Evolutionary conservation across 2,888 invertebrate genomes (phyloP).

Genomic region (Spodoptera exigua): DNA sequence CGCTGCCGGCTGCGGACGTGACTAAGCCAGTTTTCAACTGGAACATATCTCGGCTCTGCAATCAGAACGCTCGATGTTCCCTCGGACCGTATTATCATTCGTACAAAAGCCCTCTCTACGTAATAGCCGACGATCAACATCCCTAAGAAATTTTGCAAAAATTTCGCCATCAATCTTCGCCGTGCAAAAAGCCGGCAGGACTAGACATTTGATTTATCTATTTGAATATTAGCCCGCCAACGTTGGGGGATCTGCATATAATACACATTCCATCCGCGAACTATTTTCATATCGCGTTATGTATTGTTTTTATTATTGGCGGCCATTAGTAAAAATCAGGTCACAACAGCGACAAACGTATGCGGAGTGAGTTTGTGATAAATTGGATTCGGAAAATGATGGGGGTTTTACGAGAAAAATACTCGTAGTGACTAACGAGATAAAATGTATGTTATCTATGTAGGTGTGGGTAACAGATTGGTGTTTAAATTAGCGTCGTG

Average conservation of each 20-base stretch:
- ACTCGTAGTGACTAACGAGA: conserved; percentile 20
- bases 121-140: conserved; percentile 73
- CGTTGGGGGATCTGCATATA: conserved; percentile 57
- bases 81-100: conserved; percentile 72
- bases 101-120: conserved; percentile 70
- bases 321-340: conserved; percentile 54
- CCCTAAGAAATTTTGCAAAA: conserved; percentile 73
- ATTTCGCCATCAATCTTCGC: conserved; percentile 79
- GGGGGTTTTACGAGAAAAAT: conserved; percentile 27
- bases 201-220: conserved; percentile 83
- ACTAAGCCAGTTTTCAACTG: conserved; percentile 71
- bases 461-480: conserved; percentile 38
- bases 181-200: conserved; percentile 76
- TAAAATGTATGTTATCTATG: conserved; percentile 37
- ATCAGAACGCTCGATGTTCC: conserved; percentile 59
- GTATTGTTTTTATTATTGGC: conserved; percentile 55
- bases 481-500: conserved; percentile 46
- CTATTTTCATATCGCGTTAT: conserved; percentile 52
- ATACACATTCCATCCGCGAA: conserved; percentile 54
- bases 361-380: conserved; percentile 46
- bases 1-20: conserved; percentile 67
- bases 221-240: conserved; percentile 81
- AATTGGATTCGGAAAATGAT: conserved; percentile 51
- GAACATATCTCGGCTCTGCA: conserved; percentile 67
- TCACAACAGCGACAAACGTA: conserved; percentile 45